Percentiles rank a stretch among this genome's conserved stretches.
These are phyloP conservation scores for Euzetes globulus DNA, from an alignment of 2,888 invertebrate genomes.

Conservation along the genomic window DNA sequence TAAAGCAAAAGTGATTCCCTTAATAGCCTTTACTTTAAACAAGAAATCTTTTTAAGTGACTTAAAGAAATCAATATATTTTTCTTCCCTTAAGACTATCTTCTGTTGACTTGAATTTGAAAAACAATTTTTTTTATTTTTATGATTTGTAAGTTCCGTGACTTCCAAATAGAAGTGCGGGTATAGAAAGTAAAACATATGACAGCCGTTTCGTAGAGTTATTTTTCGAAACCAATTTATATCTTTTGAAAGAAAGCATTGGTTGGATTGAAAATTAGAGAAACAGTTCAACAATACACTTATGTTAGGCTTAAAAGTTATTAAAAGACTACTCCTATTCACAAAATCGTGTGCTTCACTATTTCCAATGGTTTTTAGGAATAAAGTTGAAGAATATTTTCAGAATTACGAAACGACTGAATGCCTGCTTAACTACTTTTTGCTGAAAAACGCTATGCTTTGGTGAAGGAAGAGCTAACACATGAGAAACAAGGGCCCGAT, in stretches of 20 bases:
- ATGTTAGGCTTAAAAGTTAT: too few species aligned
- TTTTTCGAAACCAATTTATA: too few species aligned
- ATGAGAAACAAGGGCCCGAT: not conserved
- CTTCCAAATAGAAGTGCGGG: not conserved
- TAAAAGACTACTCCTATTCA: not conserved
- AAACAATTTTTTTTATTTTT: not conserved
- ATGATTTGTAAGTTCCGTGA: conserved; percentile 17
- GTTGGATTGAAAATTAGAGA: not conserved
- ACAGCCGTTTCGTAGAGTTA: not conserved
- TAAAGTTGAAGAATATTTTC: not conserved
- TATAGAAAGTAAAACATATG: not conserved
- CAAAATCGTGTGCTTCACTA: not conserved
- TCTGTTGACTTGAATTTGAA: not conserved
- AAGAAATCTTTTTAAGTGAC: conserved; percentile 12
- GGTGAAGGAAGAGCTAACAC: not conserved
- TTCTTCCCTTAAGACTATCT: not conserved
- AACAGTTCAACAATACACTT: not conserved
- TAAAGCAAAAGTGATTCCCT: not conserved
- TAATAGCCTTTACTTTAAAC: conserved; percentile 15
- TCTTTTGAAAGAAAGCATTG: too few species aligned
- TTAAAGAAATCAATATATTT: conserved; percentile 24
- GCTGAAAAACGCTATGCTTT: not conserved
- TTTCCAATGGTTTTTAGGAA: not conserved
- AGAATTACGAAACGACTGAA: conserved; percentile 2
- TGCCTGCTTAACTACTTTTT: conserved; percentile 20